Evolutionary conservation across 2,797 vertebrate species (phyloP), one percentile per base, ranked within the genome.

Genomic region (Otus scops): DNA sequence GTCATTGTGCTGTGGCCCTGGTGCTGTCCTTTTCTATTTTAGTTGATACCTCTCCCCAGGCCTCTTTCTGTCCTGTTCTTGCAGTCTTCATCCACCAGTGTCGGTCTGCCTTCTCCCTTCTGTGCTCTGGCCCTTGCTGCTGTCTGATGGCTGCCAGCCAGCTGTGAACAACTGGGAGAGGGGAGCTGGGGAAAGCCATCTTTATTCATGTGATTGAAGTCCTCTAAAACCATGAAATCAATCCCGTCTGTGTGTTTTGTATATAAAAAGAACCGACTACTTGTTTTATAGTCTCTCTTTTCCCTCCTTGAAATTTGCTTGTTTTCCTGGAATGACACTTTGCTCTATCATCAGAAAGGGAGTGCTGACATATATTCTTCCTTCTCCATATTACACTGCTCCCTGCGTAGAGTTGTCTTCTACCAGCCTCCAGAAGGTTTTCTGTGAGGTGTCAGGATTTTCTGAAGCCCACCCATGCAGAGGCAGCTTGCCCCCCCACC

Each of bases 171-270:
- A 82, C 82, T 65, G 91, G 51, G 47, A 61, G 26, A 80, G 59
- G 69, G 64, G 41, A 84, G 41, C 45, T 60, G 45, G 54, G 76
- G 53, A 95, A 93, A 96, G 34, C 7, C 53, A 92, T 85, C 85
- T 89, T 88, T 92, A 95, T 95, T 94, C 71, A 95, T 90, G 10
- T 1, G 17, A 93, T 4, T 86, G 86, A 71, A 94, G 71, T 60
- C 63, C 60, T 95, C 59, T 41, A 36, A 85, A 92, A 81, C 38
- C 51, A 50, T 28, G 16, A 92, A 95, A 97, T 93, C 83, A 93
- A 93, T 88, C 70, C 78, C 64, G 50, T 24, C 45, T 87, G 24
- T 84, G 47, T 39, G 64, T 51, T 79, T 63, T 74, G 30, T 36
- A 39, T 65, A 67, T 48, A 43, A 43, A 43, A 43, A 43, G 41